Base-by-base conservation (phyloP, 2,113 vertebrate genomes). In the Myotis davidii region DNA sequence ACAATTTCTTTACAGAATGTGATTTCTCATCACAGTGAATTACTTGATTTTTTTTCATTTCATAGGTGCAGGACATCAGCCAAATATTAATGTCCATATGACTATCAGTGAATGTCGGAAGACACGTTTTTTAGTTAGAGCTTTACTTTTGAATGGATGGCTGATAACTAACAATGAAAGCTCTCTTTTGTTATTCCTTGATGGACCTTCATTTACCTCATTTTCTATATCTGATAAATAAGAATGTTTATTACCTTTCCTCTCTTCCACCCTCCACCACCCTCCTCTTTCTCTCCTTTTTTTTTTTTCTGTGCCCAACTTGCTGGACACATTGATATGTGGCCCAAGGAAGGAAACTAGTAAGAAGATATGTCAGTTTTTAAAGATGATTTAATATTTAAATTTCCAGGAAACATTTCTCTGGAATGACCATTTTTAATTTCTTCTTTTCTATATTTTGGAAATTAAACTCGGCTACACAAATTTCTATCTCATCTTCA, bases 11-110 rank as follows among this genome's bases (percentile, higher is more conserved):
- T 94, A 81, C 37, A 91, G 67, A 72, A 90, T 1, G 0, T 79
- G 5, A 85, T 95, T 94, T 87, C 21, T 94, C 59, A 93, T 86
- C 50, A 85, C 20, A 74, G 48, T 61, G 34, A 81, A 52, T 72
- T n/a, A 70, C 73, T 67, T 79, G 37, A 12, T 39, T 69, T 61
- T 79, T 73, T 70, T 94, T 78, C 25, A 77, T 56, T 76, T 92
- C 29, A 20, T 79, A 83, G 61, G 14, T 90, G 59, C 23, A 91
- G 6, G 29, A 81, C 13, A 42, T 76, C 45, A 90, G n/a, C 21
- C 32, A 48, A 67, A 45, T 72, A 42, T 45, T 54, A 89, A 48
- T 74, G n/a, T 10, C 65, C 67, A 39, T 4, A 32, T 20, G 18
- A 65, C 3, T 69, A 18, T 39, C n/a, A 29, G 14, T 70, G 69